These are phyloP conservation scores for Carassius carassius DNA, from an alignment of 2,113 vertebrate species.

Conservation along the genomic window DNA sequence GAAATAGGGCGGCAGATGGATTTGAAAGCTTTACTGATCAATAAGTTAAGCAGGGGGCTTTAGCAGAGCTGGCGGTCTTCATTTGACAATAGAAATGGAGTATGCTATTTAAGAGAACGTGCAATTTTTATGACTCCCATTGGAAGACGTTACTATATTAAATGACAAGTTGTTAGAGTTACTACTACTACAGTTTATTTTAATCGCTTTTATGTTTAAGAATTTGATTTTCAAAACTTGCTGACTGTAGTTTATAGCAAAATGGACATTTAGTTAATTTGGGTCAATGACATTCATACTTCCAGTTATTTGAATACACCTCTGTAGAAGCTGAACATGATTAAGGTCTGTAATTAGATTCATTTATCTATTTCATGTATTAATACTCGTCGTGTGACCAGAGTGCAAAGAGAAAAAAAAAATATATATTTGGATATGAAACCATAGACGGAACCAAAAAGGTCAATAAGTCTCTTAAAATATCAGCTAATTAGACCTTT, in stretches of 20 bases:
- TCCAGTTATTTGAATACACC: neutral
- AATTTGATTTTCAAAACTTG: neutral
- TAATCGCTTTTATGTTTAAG: too few species aligned
- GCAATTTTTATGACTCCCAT: slow-evolving; percentile 8
- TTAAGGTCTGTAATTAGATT: neutral
- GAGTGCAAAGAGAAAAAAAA: neutral
- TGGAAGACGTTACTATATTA: neutral
- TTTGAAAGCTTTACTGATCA: slow-evolving; percentile 72
- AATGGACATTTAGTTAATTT: neutral
- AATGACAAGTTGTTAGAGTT: neutral
- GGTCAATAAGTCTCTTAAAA: neutral
- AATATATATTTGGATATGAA: neutral
- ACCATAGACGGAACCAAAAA: neutral
- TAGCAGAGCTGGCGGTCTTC: slow-evolving; percentile 59
- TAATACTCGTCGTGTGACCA: neutral
- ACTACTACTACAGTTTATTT: neutral
- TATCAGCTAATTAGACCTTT: neutral
- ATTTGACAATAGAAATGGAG: slow-evolving; percentile 46
- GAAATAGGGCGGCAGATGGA: slow-evolving; percentile 77
- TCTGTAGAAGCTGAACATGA: neutral
- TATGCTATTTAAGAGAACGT: slow-evolving; percentile 20
- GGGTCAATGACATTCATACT: neutral
- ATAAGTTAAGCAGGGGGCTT: slow-evolving; percentile 70
- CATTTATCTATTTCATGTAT: neutral
- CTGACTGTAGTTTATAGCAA: neutral